Base-by-base conservation (phyloP, 2,113 vertebrate genomes). In the Helogale parvula region DNA sequence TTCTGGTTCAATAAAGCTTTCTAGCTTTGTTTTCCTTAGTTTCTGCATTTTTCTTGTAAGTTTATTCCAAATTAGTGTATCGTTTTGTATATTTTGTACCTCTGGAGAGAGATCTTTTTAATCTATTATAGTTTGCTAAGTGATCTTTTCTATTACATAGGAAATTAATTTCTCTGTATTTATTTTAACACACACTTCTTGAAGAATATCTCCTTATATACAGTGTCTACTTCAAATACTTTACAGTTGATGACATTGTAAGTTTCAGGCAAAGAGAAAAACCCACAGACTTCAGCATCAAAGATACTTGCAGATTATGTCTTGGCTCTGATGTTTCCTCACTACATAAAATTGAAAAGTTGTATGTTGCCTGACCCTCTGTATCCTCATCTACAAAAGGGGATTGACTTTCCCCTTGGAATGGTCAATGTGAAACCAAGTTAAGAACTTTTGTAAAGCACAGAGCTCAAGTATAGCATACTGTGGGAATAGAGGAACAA, bases 151-250 rank as follows among this genome's bases (percentile, higher is more conserved):
- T 76, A 2, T 84, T 54, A 79, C 0, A 29, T 66, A 45, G 23
- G 79, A 93, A 98, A n/a, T 65, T 25, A 71, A 63, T 79, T 13
- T 90, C 35, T 82, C 45, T 47, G 17, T 68, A 88, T 68, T 88
- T 77, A 94, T 88, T 84, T 92, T 77, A 95, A 90, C 7, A 54
- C 50, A 93, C 52, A 60, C 41, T 96, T 94, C 81, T 96, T 97
- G 25, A 88, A 68, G 14, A 87, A 65, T 88, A 38, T 69, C 17
- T 76, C 38, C 5, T 79, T 74, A 47, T 38, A 33, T 17, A 76
- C 25, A 69, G 15, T 50, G 5, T 90, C 81, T 38, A 38, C 21
- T 86, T 54, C 11, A 90, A 92, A 38, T 63, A 31, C 38, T 66
- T 87, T 92, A n/a, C 1, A 96, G 4, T 5, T 81, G 12, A 33